These are phyloP conservation scores for Zapornia atra DNA, from an alignment of 2,113 vertebrate species.

Conservation along the genomic window DNA sequence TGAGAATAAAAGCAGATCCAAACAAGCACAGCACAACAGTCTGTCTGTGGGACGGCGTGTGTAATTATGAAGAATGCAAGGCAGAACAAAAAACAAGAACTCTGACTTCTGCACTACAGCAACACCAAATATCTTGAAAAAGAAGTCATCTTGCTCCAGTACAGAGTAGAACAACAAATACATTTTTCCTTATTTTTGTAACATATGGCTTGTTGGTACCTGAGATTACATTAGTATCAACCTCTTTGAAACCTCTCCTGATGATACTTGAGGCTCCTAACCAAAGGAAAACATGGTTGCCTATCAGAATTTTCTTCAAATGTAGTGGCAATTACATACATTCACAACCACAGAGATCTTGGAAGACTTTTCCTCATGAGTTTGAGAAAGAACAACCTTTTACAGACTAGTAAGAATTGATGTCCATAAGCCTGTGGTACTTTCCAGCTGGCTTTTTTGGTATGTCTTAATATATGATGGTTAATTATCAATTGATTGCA, in stretches of 20 bases:
- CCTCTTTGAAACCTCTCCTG: not conserved
- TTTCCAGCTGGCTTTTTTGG: not conserved
- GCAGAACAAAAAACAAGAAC: slow-evolving; percentile 36
- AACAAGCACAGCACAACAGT: not conserved
- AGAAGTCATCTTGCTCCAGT: not conserved
- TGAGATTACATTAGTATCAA: not conserved
- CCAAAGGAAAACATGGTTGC: not conserved
- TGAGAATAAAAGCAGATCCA: slow-evolving; percentile 21
- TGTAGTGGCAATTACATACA: not conserved
- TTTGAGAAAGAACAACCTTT: not conserved
- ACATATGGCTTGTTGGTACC: not conserved
- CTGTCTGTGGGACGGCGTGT: not conserved
- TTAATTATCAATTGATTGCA: accelerated
- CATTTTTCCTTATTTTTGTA: not conserved
- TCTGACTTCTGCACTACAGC: slow-evolving; percentile 22
- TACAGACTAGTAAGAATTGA: not conserved
- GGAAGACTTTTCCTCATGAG: not conserved
- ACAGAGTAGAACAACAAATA: not conserved
- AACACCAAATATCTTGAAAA: not conserved
- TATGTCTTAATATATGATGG: not conserved
- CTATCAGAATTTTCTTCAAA: not conserved
- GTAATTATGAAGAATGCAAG: not conserved
- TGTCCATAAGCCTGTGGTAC: not conserved
- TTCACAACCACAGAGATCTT: not conserved
- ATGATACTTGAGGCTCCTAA: not conserved